A percentile compares a stretch with the other conserved stretches of the same genome.
phyloP scores from a whole-genome alignment of 2,113 vertebrate species.

The Pygoscelis adeliae region DNA sequence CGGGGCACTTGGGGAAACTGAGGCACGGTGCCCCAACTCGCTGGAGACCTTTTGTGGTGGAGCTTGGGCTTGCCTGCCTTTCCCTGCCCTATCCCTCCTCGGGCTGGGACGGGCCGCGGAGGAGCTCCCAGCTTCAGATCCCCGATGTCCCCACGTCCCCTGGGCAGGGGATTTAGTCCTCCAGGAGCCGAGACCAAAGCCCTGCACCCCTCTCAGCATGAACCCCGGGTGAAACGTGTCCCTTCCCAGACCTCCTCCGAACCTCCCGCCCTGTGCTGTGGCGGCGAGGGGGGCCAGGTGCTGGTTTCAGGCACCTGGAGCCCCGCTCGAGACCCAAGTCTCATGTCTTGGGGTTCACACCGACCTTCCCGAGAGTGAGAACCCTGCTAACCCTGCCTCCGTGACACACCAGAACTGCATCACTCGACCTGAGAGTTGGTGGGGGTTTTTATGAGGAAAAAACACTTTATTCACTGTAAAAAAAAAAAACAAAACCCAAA shows the following conservation, averaged over 20 bases:
- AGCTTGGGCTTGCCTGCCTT: neutral
- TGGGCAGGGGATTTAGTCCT: neutral
- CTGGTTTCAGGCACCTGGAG: slow-evolving; percentile 46
- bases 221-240: neutral
- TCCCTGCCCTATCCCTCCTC: neutral
- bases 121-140: neutral
- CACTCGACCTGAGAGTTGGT: neutral
- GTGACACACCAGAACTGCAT: slow-evolving; percentile 40
- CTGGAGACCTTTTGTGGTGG: neutral
- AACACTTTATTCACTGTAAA: neutral
- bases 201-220: neutral
- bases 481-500: neutral
- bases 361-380: neutral
- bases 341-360: neutral
- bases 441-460: slow-evolving; percentile 48
- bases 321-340: neutral
- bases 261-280: rapidly evolving
- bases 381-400: neutral
- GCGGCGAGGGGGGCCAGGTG: neutral
- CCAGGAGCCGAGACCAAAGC: neutral
- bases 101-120: neutral
- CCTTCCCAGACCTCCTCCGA: neutral
- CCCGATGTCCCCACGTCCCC: rapidly evolving
- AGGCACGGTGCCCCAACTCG: neutral
- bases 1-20: neutral